Evolutionary conservation across 1,140 invertebrate species (phyloP).

Genomic region (Caligus rogercresseyi): DNA sequence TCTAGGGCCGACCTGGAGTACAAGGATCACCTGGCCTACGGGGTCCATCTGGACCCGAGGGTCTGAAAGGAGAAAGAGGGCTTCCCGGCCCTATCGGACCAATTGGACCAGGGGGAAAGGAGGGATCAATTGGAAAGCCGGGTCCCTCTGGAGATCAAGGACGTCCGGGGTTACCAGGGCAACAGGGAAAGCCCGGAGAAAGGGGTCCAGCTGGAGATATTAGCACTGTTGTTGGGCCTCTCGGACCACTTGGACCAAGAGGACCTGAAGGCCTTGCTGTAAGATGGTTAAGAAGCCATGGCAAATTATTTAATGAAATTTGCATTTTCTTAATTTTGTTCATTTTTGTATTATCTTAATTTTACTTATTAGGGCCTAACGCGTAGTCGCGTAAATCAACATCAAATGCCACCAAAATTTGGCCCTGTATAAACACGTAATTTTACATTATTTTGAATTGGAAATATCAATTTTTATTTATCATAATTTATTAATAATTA

Average conservation of each 20-base stretch:
- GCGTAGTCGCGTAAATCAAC: no score
- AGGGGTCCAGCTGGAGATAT: conserved; percentile 15
- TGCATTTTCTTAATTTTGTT: no score
- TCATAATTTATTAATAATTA: no score
- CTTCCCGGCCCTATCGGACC: conserved; percentile 22
- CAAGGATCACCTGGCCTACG: conserved; percentile 31
- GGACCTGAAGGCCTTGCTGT: conserved; percentile 30
- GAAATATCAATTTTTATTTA: no score
- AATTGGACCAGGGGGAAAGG: conserved; percentile 25
- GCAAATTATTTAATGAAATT: no score
- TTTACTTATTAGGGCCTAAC: no score
- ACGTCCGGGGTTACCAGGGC: conserved; percentile 35
- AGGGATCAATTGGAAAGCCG: conserved; percentile 36
- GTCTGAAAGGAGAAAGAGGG: conserved; percentile 31
- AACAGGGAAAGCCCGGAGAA: conserved; percentile 39
- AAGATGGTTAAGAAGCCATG: no score
- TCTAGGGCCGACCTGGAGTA: conserved; percentile 23
- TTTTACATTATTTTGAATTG: no score
- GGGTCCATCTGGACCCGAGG: conserved; percentile 27
- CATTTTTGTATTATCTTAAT: no score
- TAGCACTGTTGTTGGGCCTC: conserved; percentile 38
- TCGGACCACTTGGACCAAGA: conserved; percentile 47
- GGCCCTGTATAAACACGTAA: no score
- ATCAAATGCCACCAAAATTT: no score
- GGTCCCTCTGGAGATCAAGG: conserved; percentile 42